Percentiles rank a stretch among this genome's conserved stretches.
These are phyloP conservation scores for Cyclophora albipunctata DNA, from an alignment of 2,888 invertebrate genomes.

Conservation along the genomic window DNA sequence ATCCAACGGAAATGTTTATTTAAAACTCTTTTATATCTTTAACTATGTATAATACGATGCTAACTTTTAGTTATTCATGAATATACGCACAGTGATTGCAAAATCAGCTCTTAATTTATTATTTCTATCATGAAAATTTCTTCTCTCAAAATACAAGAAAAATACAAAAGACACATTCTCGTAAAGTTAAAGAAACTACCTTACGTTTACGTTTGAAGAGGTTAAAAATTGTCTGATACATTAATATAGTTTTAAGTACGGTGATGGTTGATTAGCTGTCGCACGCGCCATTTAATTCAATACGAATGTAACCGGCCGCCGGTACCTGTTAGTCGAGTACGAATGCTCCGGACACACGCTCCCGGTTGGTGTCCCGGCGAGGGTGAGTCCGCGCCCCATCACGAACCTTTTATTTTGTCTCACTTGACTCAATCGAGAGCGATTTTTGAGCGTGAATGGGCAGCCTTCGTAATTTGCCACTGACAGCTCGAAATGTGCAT, in stretches of 20 bases:
- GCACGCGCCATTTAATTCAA: constrained; percentile 60
- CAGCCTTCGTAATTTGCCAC: constrained; percentile 66
- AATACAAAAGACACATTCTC: too few relatives aligned
- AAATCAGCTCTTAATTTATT: too few relatives aligned
- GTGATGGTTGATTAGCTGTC: constrained; percentile 35
- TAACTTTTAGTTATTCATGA: too few relatives aligned
- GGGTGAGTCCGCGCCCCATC: constrained; percentile 51
- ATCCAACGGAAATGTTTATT: too few relatives aligned
- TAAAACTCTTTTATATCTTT: too few relatives aligned
- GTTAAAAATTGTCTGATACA: too few relatives aligned
- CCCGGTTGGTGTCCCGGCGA: constrained; percentile 52
- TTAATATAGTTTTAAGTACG: background rate
- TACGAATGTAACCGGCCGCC: constrained; percentile 65
- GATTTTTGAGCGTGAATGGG: constrained; percentile 73
- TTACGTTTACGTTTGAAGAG: too few relatives aligned
- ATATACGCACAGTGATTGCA: too few relatives aligned
- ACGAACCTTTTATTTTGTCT: constrained; percentile 71
- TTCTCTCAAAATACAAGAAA: too few relatives aligned
- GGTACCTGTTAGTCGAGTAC: constrained; percentile 64
- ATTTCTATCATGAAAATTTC: too few relatives aligned
- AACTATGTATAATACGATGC: too few relatives aligned
- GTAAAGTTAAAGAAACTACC: too few relatives aligned
- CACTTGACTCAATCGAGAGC: constrained; percentile 71
- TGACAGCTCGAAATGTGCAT: constrained; percentile 67
- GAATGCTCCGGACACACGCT: constrained; percentile 71